A percentile compares a stretch with the other conserved stretches of the same genome.
phyloP scores from a whole-genome alignment of 2,113 vertebrate genomes.

The Antechinus stuartii region DNA sequence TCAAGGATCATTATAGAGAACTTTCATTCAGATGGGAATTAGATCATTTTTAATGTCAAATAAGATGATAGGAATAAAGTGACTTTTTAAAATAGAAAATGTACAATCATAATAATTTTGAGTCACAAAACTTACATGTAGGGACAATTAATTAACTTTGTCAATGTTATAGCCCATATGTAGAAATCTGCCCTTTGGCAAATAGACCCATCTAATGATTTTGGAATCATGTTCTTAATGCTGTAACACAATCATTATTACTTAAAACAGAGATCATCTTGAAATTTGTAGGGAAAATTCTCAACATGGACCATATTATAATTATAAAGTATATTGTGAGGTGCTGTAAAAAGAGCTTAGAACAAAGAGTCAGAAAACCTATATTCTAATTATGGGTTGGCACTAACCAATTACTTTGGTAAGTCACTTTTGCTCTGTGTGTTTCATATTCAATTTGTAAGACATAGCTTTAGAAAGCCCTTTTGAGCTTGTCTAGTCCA shows the following conservation, averaged over 20 bases:
- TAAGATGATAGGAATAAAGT: not conserved
- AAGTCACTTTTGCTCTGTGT: not conserved
- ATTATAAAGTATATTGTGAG: not conserved
- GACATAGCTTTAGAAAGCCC: too few species aligned
- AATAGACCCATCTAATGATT: not conserved
- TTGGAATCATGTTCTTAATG: not conserved
- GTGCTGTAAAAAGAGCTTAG: not conserved
- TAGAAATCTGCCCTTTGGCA: not conserved
- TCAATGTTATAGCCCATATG: slow-evolving; percentile 3
- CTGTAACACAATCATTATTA: not conserved
- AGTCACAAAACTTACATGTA: slow-evolving; percentile 47
- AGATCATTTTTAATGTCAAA: not conserved
- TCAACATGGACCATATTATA: not conserved
- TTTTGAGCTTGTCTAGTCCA: too few species aligned
- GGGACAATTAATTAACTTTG: slow-evolving; percentile 24
- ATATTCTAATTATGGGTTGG: not conserved
- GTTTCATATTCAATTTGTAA: too few species aligned
- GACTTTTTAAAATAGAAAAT: not conserved
- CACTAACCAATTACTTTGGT: not conserved
- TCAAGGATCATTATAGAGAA: not conserved
- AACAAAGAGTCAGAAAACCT: not conserved
- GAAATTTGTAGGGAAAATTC: not conserved
- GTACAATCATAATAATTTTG: not conserved
- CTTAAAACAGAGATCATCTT: not conserved
- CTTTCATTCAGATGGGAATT: not conserved